Percentiles rank a stretch among this genome's conserved stretches.
These are phyloP conservation scores for Dolichallabes microphthalmus DNA, from an alignment of 2,113 vertebrate species.

Conservation along the genomic window DNA sequence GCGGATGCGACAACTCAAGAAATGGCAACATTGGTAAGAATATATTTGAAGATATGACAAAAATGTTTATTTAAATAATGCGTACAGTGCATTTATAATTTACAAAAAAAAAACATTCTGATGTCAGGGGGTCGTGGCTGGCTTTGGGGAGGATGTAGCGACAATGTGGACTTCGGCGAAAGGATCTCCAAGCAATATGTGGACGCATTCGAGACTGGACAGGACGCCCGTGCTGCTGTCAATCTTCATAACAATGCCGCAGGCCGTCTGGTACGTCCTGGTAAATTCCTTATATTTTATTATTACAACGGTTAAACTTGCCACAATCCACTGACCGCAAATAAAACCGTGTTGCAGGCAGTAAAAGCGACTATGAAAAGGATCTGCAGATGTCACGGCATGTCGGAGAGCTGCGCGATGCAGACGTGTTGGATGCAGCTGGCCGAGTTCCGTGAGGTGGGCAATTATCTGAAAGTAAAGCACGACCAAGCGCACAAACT, in stretches of 20 bases:
- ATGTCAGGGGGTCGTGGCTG: conserved; percentile 86
- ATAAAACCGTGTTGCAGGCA: conserved; percentile 68
- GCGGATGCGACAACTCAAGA: conserved; percentile 89
- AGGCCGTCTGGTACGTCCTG: conserved; percentile 79
- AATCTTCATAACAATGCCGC: conserved; percentile 97
- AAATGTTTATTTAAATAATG: not conserved
- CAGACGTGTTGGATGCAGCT: conserved; percentile 96
- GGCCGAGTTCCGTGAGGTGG: conserved; percentile 86
- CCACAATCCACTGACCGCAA: not conserved
- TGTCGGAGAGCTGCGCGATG: conserved; percentile 94
- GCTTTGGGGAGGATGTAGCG: conserved; percentile 97
- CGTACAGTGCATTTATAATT: not conserved
- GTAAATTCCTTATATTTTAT: not conserved
- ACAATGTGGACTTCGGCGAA: conserved; percentile 94
- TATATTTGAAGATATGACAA: not conserved
- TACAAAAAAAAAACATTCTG: not conserved
- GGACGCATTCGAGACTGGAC: conserved; percentile 89
- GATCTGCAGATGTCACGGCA: conserved; percentile 92
- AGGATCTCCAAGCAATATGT: conserved; percentile 91
- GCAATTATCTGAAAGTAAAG: conserved; percentile 87
- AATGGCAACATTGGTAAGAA: conserved; percentile 83
- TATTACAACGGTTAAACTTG: not conserved
- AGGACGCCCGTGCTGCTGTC: conserved; percentile 87
- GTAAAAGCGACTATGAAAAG: conserved; percentile 88
- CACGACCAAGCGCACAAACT: conserved; percentile 86